Evolutionary conservation across 2,888 invertebrate genomes (phyloP).

Genomic region (Monopis laevigella): DNA sequence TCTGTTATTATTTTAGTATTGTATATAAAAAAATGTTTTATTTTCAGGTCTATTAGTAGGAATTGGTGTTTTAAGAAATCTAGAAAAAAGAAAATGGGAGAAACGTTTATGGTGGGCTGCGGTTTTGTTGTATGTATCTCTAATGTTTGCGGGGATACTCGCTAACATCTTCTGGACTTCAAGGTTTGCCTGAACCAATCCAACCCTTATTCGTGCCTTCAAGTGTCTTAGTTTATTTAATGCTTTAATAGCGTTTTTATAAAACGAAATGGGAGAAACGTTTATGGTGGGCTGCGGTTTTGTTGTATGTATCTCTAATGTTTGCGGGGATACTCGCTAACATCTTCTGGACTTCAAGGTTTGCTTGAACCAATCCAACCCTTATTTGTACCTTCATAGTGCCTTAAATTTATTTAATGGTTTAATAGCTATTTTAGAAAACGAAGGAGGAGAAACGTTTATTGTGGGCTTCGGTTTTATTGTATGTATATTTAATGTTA

Average conservation of each 20-base stretch:
- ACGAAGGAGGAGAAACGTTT: constrained; percentile 82
- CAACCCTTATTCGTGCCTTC: too few species aligned
- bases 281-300: constrained; percentile 83
- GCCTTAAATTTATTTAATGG: too few species aligned
- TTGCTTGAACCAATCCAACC: not conserved
- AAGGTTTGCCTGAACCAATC: constrained; percentile 1
- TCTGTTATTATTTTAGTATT: too few species aligned
- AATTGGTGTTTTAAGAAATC: constrained; percentile 84
- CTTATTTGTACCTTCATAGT: too few species aligned
- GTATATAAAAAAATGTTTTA: too few species aligned
- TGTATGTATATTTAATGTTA: constrained; percentile 76
- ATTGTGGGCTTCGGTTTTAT: constrained; percentile 82
- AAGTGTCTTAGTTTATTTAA: too few species aligned
- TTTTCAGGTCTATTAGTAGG: constrained; percentile 81
- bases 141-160: constrained; percentile 77
- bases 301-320: constrained; percentile 76
- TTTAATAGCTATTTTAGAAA: too few species aligned
- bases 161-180: constrained; percentile 75
- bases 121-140: constrained; percentile 72
- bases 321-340: constrained; percentile 78
- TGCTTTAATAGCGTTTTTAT: too few species aligned
- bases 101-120: constrained; percentile 84
- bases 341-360: constrained; percentile 61
- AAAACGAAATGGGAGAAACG: constrained; percentile 82
- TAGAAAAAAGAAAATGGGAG: constrained; percentile 84